phyloP scores from a whole-genome alignment of 2,888 invertebrate genomes.

The Agonopterix heracliana region DNA sequence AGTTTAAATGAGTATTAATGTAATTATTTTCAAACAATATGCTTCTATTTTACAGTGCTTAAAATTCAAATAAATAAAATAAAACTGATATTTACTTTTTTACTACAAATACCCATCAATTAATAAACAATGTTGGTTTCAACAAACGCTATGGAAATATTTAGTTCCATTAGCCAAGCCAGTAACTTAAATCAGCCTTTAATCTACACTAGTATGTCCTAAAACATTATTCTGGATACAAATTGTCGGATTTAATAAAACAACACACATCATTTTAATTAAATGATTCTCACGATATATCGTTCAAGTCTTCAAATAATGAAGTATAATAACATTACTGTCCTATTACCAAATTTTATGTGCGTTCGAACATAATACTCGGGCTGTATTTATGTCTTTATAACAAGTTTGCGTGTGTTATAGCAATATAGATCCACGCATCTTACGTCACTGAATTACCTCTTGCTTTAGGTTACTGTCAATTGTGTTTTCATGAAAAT shows the following conservation, averaged over 20 bases:
- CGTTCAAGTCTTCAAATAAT: no score
- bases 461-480: slow-evolving; percentile 1
- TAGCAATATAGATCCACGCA: slow-evolving; percentile 44
- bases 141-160: no score
- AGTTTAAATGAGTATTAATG: not conserved
- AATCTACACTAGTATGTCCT: no score
- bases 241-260: no score
- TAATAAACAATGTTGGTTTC: no score
- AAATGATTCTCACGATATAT: no score
- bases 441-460: slow-evolving; percentile 36
- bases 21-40: not conserved
- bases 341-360: slow-evolving; percentile 42
- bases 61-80: not conserved
- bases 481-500: not conserved
- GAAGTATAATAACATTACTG: not conserved
- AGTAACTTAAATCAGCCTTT: no score
- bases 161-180: no score
- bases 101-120: no score
- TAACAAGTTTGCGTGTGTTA: slow-evolving; percentile 60
- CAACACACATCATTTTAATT: no score
- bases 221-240: no score
- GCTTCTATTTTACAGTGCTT: not conserved
- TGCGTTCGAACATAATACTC: slow-evolving; percentile 31
- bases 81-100: not conserved
- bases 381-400: slow-evolving; percentile 58